Evolutionary conservation across 2,888 invertebrate genomes (phyloP), one percentile per base, ranked within the genome.

Genomic region (Xanthostigma xanthostigma): DNA sequence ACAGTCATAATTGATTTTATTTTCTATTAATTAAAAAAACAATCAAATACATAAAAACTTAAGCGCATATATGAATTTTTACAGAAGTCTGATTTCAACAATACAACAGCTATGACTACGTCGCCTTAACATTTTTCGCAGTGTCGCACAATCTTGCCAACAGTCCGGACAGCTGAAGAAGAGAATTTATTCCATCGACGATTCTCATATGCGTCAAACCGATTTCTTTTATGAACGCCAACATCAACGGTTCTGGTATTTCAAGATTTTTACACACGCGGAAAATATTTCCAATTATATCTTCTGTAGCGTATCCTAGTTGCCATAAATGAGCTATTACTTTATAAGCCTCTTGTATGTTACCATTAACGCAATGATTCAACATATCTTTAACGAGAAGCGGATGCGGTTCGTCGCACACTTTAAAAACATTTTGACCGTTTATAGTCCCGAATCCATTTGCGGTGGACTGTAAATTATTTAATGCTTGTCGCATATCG

Each of bases 371-470:
- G 67, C 97, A 97, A 57, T 80, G 75, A 53, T 84, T 79, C 44
- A 98, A 70, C 94, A 97, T 95, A 59, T 84, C 81, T 65, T 88
- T 85, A 44, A 98, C 83, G 2, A 94, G 69, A 64, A 94, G 75
- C 0, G 98, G 98, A 71, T 97, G 97, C 0, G 98, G 98, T 67
- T 98, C 97, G 66, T 99, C 98, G 65, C 98, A 99, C 9, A 97
- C 95, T 76, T 94, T 95, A 65, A 96, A 97, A 14, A 98, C 98
- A 71, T 95, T 91, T 56, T 87, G 85, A 45, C 88, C 81, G 55
- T 83, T 89, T n/a, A 99, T 85, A 59, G 84, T 81, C 1, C 83
- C 85, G 68, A 93, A 96, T 9, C 92, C 93, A 64, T 94, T 92
- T 45, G 83, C 84, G 0, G 93, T 93, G 1, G 93, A 91, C 68